Evolutionary conservation across 2,797 vertebrate species (phyloP).

Genomic region (Semaprochilodus insignis): DNA sequence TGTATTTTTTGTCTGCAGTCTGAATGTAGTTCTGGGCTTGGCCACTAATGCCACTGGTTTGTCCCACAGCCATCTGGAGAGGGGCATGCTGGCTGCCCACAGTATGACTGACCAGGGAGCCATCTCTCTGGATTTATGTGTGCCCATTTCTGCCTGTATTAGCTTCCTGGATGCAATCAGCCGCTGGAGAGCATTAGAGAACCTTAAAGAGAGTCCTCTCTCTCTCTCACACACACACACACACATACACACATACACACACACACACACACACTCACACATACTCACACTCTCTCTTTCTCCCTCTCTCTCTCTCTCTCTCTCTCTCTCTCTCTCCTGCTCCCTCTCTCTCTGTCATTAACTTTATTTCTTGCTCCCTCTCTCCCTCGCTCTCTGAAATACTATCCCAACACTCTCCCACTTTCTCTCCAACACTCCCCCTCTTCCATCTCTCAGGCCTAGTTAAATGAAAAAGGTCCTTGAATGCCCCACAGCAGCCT

Average conservation of each 20-base stretch:
- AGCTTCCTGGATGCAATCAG: conserved; percentile 71
- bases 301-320: conserved; percentile 34
- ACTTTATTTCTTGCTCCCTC: conserved; percentile 39
- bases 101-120: conserved; percentile 74
- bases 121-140: conserved; percentile 77
- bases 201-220: conserved; percentile 64
- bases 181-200: conserved; percentile 75
- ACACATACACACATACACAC: too few relatives aligned
- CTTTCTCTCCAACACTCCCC: conserved; percentile 46
- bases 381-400: conserved; percentile 54
- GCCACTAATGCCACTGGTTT: conserved; percentile 72
- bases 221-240: too few relatives aligned
- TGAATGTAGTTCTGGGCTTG: conserved; percentile 60
- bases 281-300: conserved; percentile 43
- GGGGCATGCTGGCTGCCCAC: conserved; percentile 70
- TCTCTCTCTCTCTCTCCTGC: conserved; percentile 54
- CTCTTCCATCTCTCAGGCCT: conserved; percentile 68
- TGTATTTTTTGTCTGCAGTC: conserved; percentile 27
- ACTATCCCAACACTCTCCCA: conserved; percentile 43
- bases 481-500: conserved; percentile 72
- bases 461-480: conserved; percentile 78
- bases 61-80: conserved; percentile 79
- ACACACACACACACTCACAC: too few relatives aligned
- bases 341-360: not conserved
- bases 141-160: conserved; percentile 72